Conservation (phyloP, 2,113 vertebrate species). For the Alligator sinensis region DNA sequence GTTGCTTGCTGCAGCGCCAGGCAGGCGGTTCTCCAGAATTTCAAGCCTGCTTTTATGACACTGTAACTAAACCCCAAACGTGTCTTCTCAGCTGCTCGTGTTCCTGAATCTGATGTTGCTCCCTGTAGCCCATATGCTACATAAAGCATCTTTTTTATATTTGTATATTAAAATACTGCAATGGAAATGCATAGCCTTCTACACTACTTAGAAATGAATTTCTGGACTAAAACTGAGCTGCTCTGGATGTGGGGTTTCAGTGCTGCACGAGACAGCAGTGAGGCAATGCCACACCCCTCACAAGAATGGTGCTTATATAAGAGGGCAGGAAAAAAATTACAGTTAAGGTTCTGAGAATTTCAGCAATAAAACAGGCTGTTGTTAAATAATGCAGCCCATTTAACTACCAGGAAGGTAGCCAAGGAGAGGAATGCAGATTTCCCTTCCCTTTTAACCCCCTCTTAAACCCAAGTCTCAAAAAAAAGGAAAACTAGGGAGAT, state of each 20-base stretch:
- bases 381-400: background rate
- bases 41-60: background rate
- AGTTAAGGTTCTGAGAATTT: background rate
- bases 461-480: background rate
- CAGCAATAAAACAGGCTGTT: background rate
- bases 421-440: background rate
- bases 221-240: background rate
- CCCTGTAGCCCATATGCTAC: background rate
- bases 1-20: background rate
- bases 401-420: background rate
- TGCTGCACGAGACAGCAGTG: background rate
- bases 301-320: background rate
- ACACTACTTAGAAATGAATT: background rate
- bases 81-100: background rate
- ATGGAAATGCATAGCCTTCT: background rate
- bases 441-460: background rate
- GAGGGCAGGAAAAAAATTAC: background rate
- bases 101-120: background rate
- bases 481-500: background rate
- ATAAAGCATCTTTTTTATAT: background rate
- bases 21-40: background rate
- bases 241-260: background rate
- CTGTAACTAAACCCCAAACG: background rate
- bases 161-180: background rate
- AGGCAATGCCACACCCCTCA: background rate